A percentile compares a stretch with the other conserved stretches of the same genome.
phyloP scores from a whole-genome alignment of 2,113 vertebrate species.

The Andinoacara biseriatus region DNA sequence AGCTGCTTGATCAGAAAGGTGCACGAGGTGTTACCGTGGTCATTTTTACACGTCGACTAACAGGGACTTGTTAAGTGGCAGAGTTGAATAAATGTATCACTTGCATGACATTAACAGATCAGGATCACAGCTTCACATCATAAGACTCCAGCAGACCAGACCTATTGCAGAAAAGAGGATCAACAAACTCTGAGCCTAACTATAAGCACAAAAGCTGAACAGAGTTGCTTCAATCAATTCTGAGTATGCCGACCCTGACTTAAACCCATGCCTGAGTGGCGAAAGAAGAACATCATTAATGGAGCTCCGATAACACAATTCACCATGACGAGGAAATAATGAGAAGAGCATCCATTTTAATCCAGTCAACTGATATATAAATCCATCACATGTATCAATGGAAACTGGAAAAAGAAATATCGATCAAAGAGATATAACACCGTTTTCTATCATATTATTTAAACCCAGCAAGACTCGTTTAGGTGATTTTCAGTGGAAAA shows the following conservation, averaged over 20 bases:
- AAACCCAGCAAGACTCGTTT: background rate
- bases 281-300: background rate
- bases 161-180: background rate
- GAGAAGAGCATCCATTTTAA: background rate
- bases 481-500: background rate
- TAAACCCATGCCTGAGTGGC: background rate
- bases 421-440: background rate
- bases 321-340: background rate
- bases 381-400: background rate
- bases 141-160: background rate
- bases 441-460: background rate
- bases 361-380: background rate
- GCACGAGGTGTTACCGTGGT: background rate
- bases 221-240: background rate
- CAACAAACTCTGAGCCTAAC: background rate
- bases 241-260: background rate
- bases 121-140: background rate
- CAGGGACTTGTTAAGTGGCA: background rate
- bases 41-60: background rate
- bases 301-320: background rate
- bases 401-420: background rate
- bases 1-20: background rate
- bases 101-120: background rate
- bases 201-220: background rate
- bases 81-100: background rate